Evolutionary conservation across 92 coral and sea anemone species (phyloP), one percentile per base, ranked within the genome.

Genomic region (Zoanthus solanderi): DNA sequence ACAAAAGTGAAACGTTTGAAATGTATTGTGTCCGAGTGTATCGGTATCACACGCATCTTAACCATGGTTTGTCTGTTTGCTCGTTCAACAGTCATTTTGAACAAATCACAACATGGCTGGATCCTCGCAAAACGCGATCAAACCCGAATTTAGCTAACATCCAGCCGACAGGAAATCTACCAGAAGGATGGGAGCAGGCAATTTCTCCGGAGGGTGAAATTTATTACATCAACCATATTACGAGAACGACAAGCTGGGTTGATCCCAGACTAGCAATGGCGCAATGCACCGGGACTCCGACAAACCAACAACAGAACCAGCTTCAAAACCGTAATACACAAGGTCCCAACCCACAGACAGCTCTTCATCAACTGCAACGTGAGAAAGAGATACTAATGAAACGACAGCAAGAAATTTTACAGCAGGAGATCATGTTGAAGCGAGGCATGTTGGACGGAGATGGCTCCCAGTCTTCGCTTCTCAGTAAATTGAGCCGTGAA

Each of bases 151-250:
- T 97, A 86, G 88, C 78, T 47, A 94, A 92, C 86, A 92, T 89
- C 73, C 94, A 89, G 50, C 87, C 87, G 48, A 75, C 87, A 60
- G 92, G 72, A 69, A 54, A 45, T 12, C 85, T 97, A 84, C 97
- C 99, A 28, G 99, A 97, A 65, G 99, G 99, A 44, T 97, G 99
- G 99, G 98, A 97, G 30, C 99, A 95, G 44, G 98, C 98, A n/a
- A 95, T 95, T 16, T 92, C 99, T 34, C 99, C 98, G 5, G 97
- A 89, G 61, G 93, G 98, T 18, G 99, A 97, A 84, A 93, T 97
- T 11, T 97, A 95, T 88, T 97, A 92, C 84, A 95, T 97, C 76
- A 97, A 97, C 88, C 99, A 97, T 83, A 77, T 95, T 57, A 94
- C 90, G 34, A 91, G 98, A 3, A 93, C 94, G 15, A 97, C 99